phyloP scores from a whole-genome alignment of 2,113 vertebrate species.

The Hymenochirus boettgeri region DNA sequence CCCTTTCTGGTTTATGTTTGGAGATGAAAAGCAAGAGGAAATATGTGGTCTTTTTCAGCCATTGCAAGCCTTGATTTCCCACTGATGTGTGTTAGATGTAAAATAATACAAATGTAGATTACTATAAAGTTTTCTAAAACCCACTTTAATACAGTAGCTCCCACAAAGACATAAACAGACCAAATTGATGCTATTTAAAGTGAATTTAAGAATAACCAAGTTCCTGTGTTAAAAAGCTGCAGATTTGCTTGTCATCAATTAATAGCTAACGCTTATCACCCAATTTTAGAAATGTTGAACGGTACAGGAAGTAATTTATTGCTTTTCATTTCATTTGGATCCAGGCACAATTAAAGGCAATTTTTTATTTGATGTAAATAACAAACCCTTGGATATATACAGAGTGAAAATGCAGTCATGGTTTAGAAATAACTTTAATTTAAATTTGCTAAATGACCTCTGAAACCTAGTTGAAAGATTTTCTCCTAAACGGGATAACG shows the following conservation, averaged over 20 bases:
- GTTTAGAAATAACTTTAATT: constrained; percentile 66
- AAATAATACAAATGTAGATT: too few relatives aligned
- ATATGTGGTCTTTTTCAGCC: too few relatives aligned
- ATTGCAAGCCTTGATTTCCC: too few relatives aligned
- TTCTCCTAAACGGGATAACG: constrained; percentile 66
- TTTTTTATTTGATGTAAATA: constrained; percentile 52
- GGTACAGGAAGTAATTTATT: constrained; percentile 46
- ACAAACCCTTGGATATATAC: constrained; percentile 47
- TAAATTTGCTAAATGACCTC: constrained; percentile 68
- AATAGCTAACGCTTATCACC: constrained; percentile 45
- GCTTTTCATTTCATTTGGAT: constrained; percentile 24
- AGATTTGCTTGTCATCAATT: constrained; percentile 56
- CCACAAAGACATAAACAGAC: too few relatives aligned
- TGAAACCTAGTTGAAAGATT: constrained; percentile 62
- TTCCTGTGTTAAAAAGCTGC: constrained; percentile 34
- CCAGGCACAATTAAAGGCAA: constrained; percentile 42
- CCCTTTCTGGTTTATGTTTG: too few relatives aligned
- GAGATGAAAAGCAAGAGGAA: too few relatives aligned
- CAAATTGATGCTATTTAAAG: too few relatives aligned
- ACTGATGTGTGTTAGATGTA: too few relatives aligned
- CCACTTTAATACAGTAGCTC: constrained; percentile 8
- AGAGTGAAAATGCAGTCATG: constrained; percentile 50
- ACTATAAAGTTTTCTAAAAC: too few relatives aligned
- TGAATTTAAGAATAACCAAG: too few relatives aligned
- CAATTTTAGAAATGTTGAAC: constrained; percentile 42